Evolutionary conservation across 2,113 vertebrate genomes (phyloP).

Genomic region (Shinisaurus crocodilurus): DNA sequence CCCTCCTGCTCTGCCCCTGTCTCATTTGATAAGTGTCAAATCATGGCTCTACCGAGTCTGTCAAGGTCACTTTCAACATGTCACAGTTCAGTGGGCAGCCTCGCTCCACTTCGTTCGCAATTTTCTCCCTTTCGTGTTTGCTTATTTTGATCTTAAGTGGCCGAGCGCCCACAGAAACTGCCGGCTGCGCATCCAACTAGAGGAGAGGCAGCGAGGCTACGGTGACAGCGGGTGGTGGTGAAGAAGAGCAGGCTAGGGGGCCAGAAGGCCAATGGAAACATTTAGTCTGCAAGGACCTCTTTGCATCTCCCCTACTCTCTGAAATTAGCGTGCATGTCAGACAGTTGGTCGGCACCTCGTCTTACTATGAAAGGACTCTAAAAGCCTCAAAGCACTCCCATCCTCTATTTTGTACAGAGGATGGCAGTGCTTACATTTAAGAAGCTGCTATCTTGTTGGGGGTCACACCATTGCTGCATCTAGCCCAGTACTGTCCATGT

Average conservation of each 20-base stretch:
- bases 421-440: background rate
- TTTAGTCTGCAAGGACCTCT: background rate
- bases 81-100: background rate
- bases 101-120: background rate
- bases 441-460: too few relatives aligned
- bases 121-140: background rate
- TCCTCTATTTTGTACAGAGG: background rate
- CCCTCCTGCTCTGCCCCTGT: background rate
- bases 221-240: too few relatives aligned
- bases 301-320: too few relatives aligned
- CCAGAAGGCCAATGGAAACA: background rate
- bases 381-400: background rate
- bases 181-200: fast-evolving
- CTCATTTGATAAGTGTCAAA: constrained; percentile 14
- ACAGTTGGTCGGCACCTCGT: too few relatives aligned
- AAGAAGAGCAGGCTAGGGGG: background rate
- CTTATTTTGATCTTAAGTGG: constrained; percentile 5
- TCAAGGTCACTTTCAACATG: constrained; percentile 24
- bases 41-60: background rate
- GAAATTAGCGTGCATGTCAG: fast-evolving
- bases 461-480: background rate
- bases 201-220: background rate
- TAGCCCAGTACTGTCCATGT: background rate
- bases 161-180: background rate
- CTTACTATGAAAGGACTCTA: too few relatives aligned